phyloP scores from a whole-genome alignment of 1,140 invertebrate species.

The Sitodiplosis mosellana region DNA sequence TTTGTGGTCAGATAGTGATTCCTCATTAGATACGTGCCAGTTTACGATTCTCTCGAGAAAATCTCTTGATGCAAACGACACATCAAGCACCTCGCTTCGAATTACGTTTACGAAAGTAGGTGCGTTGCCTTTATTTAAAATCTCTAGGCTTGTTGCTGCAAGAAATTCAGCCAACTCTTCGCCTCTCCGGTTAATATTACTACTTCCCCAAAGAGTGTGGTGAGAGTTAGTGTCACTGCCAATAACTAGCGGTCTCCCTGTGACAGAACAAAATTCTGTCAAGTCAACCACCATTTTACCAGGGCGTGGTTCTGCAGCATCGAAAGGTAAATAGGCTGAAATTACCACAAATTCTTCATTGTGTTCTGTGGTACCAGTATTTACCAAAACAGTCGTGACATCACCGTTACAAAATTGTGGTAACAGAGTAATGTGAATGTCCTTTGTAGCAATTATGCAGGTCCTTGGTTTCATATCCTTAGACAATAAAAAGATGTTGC shows the following conservation, averaged over 20 bases:
- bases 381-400: neutral
- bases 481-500: neutral
- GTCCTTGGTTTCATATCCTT: neutral
- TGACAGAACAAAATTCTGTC: neutral
- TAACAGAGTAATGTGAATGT: neutral
- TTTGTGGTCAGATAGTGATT: no score
- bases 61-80: neutral
- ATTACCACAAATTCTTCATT: neutral
- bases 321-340: neutral
- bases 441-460: neutral
- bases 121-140: neutral
- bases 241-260: neutral
- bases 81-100: neutral
- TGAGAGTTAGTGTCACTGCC: slow-evolving; percentile 2
- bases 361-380: neutral
- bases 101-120: neutral
- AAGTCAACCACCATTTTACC: neutral
- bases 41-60: neutral
- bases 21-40: neutral
- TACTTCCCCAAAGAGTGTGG: slow-evolving; percentile 1
- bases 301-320: neutral
- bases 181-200: neutral
- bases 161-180: slow-evolving; percentile 2
- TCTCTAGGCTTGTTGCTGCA: neutral
- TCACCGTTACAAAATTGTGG: neutral